Evolutionary conservation across 2,113 vertebrate genomes (phyloP), one percentile per base, ranked within the genome.

Genomic region (Periophthalmus modestus): DNA sequence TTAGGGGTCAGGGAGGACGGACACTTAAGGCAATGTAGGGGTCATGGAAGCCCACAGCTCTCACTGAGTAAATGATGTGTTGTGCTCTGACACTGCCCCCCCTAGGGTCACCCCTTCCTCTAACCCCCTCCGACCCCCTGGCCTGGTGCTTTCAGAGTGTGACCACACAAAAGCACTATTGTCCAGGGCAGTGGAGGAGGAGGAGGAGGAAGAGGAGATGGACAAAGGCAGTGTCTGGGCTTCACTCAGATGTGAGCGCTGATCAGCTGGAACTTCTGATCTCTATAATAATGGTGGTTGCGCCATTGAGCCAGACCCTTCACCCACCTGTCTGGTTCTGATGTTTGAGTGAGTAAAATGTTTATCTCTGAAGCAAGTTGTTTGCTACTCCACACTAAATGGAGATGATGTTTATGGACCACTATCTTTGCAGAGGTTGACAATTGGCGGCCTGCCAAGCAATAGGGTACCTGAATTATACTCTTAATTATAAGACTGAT

Each of bases 151-250:
- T 93, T 91, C 87, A 94, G 93, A 92, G 90, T 88, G 90, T 90
- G 92, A 88, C 89, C 87, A 85, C 82, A 93, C 93, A 92, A 94
- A 94, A 93, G 84, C 78, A 74, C 68, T 87, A 92, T 94, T 94
- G 93, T 94, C 87, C 78, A 84, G 13, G 68, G 74, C 66, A 72
- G 83, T 87, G 86, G 83, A 80, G 81, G 85, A 81, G n/a, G n/a
- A n/a, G 87, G 50, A 55, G 66, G 79, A 54, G 36, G 79, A 28
- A 72, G 59, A 74, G 76, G 80, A 39, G 54, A 72, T 84, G 82
- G 71, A 82, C 73, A 59, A 71, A 89, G 71, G 74, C 82, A 82
- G 81, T 82, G 73, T 87, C 82, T 80, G 81, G 71, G 62, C 86
- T 89, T 91, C 87, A 89, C 88, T 88, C 82, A 73, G 77, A 89